Base-by-base conservation (phyloP, 2,797 vertebrate species). In the Cyclura pinguis region DNA sequence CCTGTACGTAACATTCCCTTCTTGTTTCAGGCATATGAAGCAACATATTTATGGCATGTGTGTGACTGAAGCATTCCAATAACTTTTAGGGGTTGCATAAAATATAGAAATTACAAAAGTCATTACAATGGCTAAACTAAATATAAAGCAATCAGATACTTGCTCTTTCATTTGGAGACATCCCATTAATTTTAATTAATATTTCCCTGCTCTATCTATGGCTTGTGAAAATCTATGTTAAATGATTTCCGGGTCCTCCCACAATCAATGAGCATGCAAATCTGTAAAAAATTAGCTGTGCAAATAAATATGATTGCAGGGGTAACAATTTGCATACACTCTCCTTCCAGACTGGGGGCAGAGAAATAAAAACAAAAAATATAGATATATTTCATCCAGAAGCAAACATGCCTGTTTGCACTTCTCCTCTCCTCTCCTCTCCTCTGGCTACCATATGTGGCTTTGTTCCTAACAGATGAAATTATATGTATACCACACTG, bases 181-280 rank as follows among this genome's bases (percentile, higher is more conserved):
- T 55, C 12, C 2, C 3, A 42, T 84, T 94, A 78, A 90, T 32
- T 74, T 93, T 83, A 86, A 89, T 85, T 78, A 92, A 7, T 35
- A 74, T 86, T 77, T 93, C 80, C 42, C 42, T 52, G 6, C 50
- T 76, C 76, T 42, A 59, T 24, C 42, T 57, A 59, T 0, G 32
- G 14, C 91, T 92, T 32, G 8, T 57, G 80, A 92, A 88, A 20
- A 55, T 74, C 55, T 92, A 2, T 4, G 57, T 84, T 86, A 88
- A 80, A 83, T 72, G 81, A 13, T 67, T 86, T 82, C n/a, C 52
- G 72, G 27, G 72, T n/a, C 47, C 16, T 86, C 77, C 35, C 27
- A 67, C 16, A 55, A n/a, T 73, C 85, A 0, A 86, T 29, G 35
- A 57, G 12, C 50, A 90, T 64, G 35, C 0, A 90, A 84, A 72